Conservation (phyloP, 1,140 invertebrate genomes). For the Leptopilina clavipes region DNA sequence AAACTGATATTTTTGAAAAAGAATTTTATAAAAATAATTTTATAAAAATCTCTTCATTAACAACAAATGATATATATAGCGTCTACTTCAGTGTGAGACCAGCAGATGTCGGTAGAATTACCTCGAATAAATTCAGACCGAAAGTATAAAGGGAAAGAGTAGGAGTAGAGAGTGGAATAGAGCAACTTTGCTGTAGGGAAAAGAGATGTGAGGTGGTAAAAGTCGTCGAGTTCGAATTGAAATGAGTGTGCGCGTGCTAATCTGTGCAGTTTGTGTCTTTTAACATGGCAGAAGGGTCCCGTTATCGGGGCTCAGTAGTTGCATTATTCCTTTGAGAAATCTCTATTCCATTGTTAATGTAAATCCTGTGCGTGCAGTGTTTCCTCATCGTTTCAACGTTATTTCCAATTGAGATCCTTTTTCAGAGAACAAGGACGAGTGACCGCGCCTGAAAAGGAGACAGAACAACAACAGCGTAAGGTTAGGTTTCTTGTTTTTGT, state of each 20-base stretch:
- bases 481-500: conserved; percentile 47
- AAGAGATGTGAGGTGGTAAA: conserved; percentile 11
- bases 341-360: background rate
- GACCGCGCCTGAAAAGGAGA: conserved; percentile 25
- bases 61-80: background rate
- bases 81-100: background rate
- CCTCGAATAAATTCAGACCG: background rate
- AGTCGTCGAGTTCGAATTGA: conserved; percentile 26
- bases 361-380: conserved; percentile 25
- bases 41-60: background rate
- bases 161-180: background rate
- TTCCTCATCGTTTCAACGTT: background rate
- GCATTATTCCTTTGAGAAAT: conserved; percentile 7
- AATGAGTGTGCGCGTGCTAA: conserved; percentile 35
- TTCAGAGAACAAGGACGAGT: background rate
- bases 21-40: too few species aligned
- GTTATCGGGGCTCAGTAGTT: conserved; percentile 25
- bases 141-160: background rate
- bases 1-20: too few species aligned
- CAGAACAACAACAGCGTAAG: conserved; percentile 42
- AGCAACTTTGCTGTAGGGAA: background rate
- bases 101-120: background rate
- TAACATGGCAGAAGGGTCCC: conserved; percentile 29
- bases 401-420: conserved; percentile 6
- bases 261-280: conserved; percentile 27